Conservation (phyloP, 2,797 vertebrate genomes). For the Hippocampus kuda region DNA sequence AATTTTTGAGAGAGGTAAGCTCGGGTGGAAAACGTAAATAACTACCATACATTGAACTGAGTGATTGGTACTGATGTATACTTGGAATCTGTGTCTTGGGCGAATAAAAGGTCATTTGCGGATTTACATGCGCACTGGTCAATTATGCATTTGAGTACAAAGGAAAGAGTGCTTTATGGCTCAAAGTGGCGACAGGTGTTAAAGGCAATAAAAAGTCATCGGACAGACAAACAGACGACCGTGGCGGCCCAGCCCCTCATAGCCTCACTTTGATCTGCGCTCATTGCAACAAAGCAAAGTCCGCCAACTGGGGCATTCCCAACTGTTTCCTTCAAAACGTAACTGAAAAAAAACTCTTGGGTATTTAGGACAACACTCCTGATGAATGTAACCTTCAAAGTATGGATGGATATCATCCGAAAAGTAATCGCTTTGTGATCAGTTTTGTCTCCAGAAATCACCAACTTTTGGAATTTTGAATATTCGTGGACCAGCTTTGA, state of each 20-base stretch:
- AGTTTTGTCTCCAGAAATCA: too few species aligned
- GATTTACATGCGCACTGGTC: slow-evolving; percentile 72
- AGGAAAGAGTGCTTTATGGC: slow-evolving; percentile 1
- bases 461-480: not conserved
- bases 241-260: slow-evolving; percentile 1
- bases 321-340: slow-evolving; percentile 1
- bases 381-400: slow-evolving; percentile 3
- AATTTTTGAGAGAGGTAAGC: slow-evolving; percentile 22
- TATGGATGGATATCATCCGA: too few species aligned
- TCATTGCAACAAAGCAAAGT: slow-evolving; percentile 56
- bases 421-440: too few species aligned
- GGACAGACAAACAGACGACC: slow-evolving; percentile 26
- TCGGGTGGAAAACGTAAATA: slow-evolving; percentile 69
- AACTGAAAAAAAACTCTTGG: too few species aligned
- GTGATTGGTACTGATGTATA: slow-evolving; percentile 90
- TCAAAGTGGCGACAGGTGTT: slow-evolving; percentile 55
- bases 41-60: slow-evolving; percentile 83
- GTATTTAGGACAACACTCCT: slow-evolving; percentile 4
- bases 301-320: slow-evolving; percentile 55
- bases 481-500: too few species aligned
- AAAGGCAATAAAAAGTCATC: slow-evolving; percentile 49
- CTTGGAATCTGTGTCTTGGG: slow-evolving; percentile 92
- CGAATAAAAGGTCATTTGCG: slow-evolving; percentile 90
- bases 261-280: slow-evolving; percentile 40
- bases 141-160: not conserved